Conservation (phyloP, 2,888 invertebrate genomes). For the Lepidonotus clava region DNA sequence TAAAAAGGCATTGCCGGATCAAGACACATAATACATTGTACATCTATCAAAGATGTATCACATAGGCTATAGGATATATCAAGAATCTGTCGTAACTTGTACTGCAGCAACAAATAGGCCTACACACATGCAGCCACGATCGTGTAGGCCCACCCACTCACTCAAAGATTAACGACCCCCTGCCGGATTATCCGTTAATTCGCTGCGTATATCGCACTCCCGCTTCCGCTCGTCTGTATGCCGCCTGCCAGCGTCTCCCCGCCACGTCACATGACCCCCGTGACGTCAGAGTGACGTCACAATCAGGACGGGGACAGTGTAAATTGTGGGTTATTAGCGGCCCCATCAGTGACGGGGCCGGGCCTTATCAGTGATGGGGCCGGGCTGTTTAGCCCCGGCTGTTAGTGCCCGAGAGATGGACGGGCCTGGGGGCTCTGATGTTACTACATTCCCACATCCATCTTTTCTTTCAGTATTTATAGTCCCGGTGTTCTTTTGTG, state of each 20-base stretch:
- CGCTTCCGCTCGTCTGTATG: background rate
- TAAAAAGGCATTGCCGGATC: no score
- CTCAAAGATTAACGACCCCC: background rate
- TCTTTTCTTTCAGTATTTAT: no score
- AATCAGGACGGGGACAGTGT: background rate
- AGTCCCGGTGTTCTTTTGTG: no score
- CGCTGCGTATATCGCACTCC: conserved; percentile 22
- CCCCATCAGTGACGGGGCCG: background rate
- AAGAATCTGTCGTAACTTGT: no score
- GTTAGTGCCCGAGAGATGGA: background rate
- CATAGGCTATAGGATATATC: no score
- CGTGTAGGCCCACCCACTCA: background rate
- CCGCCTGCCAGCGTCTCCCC: background rate
- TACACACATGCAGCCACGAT: no score
- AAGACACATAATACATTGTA: no score
- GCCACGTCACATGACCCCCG: conserved; percentile 8
- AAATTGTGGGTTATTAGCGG: conserved; percentile 27
- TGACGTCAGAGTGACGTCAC: conserved; percentile 39
- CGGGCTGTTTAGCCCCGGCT: background rate
- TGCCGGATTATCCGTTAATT: conserved; percentile 15
- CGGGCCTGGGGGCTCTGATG: no score
- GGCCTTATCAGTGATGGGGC: no score
- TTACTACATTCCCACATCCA: no score
- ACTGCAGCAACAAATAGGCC: no score
- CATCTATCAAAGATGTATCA: no score